phyloP scores from a whole-genome alignment of 2,113 vertebrate genomes.

The Jacana jacana region DNA sequence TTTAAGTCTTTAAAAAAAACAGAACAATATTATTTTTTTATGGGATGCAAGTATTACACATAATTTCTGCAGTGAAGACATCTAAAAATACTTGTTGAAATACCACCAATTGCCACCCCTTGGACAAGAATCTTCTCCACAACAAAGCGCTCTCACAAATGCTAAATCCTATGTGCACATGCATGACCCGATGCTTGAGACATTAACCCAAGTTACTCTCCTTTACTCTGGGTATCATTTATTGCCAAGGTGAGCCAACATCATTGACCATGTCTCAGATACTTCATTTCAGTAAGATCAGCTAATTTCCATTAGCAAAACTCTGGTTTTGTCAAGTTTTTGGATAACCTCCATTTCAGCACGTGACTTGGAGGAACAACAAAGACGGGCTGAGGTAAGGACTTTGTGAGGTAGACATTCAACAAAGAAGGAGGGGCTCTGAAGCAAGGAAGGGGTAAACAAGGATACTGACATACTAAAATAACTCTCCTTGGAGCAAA shows the following conservation, averaged over 20 bases:
- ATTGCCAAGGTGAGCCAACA: slow-evolving; percentile 7
- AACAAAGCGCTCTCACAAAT: neutral
- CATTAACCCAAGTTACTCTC: neutral
- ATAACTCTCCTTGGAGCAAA: neutral
- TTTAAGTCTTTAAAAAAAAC: neutral
- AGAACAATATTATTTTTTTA: neutral
- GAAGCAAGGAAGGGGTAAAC: neutral
- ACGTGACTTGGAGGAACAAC: neutral
- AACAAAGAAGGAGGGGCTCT: neutral
- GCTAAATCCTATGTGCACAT: neutral
- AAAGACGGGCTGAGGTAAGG: neutral
- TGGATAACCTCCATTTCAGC: slow-evolving; percentile 6
- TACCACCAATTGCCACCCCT: neutral
- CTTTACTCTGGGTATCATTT: neutral
- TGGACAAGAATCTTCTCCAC: neutral
- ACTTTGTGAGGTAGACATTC: neutral
- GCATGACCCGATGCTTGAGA: accelerated
- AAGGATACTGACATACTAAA: neutral
- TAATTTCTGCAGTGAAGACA: neutral
- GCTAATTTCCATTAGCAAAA: slow-evolving; percentile 23
- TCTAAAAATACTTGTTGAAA: slow-evolving; percentile 37
- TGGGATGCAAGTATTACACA: neutral
- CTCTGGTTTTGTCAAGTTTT: neutral
- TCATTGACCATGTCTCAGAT: neutral
- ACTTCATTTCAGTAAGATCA: neutral